Conservation (phyloP, 2,113 vertebrate genomes). For the Pelmatolapia mariae region DNA sequence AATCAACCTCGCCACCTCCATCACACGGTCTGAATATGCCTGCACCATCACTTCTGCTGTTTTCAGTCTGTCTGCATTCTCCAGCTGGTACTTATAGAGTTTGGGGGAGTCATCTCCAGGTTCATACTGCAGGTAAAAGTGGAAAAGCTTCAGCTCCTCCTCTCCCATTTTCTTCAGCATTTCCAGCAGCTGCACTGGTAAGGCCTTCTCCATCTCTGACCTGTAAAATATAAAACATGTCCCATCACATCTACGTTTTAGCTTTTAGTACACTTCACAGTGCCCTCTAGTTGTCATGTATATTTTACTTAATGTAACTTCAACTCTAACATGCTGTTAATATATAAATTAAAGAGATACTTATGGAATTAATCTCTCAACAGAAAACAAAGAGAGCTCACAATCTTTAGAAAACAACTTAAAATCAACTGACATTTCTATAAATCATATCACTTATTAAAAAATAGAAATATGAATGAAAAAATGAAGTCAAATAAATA, state of each 20-base stretch:
- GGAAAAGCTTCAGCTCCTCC: not conserved
- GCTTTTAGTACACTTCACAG: not conserved
- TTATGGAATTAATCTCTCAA: not conserved
- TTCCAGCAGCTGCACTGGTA: not conserved
- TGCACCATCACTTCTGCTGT: not conserved
- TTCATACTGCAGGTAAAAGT: not conserved
- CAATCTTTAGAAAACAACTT: not conserved
- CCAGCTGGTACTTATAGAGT: not conserved
- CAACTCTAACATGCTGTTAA: not conserved
- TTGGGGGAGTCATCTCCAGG: not conserved
- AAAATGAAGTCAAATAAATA: not conserved
- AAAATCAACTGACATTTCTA: not conserved
- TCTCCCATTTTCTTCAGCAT: not conserved
- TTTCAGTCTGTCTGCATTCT: not conserved
- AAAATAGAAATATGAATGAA: not conserved
- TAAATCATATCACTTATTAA: not conserved
- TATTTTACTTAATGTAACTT: not conserved
- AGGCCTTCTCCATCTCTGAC: not conserved
- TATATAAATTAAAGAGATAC: not conserved
- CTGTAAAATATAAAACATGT: not conserved
- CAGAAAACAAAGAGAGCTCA: not conserved
- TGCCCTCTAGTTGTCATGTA: not conserved
- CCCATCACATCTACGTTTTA: not conserved
- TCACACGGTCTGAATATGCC: not conserved
- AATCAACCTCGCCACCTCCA: not conserved